These are phyloP conservation scores for Nasonia giraulti DNA, from an alignment of 1,140 invertebrate genomes.

Conservation along the genomic window DNA sequence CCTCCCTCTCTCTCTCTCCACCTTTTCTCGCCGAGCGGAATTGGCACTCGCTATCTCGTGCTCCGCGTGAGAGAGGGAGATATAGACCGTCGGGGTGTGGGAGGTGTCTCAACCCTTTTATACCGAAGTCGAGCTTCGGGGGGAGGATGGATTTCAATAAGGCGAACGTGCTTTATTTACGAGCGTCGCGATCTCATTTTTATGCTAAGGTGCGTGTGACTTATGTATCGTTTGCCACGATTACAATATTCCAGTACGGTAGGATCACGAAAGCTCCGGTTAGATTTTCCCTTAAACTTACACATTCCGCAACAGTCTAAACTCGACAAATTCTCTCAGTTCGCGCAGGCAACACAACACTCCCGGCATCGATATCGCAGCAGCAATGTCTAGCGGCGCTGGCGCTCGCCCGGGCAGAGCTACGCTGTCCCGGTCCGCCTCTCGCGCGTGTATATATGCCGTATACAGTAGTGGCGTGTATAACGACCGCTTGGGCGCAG, in stretches of 20 bases:
- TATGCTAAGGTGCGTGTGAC: not conserved
- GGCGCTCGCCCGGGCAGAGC: slow-evolving; percentile 40
- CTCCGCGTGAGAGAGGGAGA: not conserved
- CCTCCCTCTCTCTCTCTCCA: not conserved
- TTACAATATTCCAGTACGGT: no score
- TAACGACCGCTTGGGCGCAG: slow-evolving; percentile 37
- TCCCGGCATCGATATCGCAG: not conserved
- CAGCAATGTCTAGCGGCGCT: no score
- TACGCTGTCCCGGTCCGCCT: not conserved
- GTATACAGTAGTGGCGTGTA: not conserved
- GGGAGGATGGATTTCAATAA: slow-evolving; percentile 50
- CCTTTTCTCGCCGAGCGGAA: slow-evolving; percentile 44
- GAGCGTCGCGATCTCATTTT: slow-evolving; percentile 12
- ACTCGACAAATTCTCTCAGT: no score
- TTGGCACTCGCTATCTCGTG: slow-evolving; percentile 41
- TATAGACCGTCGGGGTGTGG: not conserved
- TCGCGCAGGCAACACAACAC: not conserved
- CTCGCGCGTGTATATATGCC: not conserved
- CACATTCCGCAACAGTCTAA: no score
- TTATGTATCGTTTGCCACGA: not conserved
- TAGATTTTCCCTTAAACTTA: no score
- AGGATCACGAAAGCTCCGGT: no score
- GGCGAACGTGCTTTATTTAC: slow-evolving; percentile 40
- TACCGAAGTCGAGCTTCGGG: not conserved
- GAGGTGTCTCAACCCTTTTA: slow-evolving; percentile 45